Base-by-base conservation (phyloP, 2,888 invertebrate genomes). In the Melipona beecheii region DNA sequence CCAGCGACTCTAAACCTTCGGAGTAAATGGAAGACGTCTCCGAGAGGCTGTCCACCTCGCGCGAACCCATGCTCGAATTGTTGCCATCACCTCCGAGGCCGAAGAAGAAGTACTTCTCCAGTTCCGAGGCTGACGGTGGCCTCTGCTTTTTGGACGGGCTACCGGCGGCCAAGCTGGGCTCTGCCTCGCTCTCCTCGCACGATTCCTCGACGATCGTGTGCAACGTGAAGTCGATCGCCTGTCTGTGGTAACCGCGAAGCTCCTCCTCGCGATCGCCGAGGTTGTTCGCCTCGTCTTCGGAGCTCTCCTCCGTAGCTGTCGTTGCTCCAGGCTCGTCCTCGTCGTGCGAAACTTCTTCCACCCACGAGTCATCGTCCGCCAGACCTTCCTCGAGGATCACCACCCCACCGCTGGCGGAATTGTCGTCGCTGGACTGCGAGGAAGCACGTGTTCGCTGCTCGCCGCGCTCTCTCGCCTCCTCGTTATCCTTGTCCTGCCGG, bases 201-300 rank as follows among this genome's bases (percentile, higher is more conserved):
- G 98, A 98, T 95, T 98, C 98, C 95, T 98, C 98, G 50, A 98
- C 97, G 89, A 98, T 98, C 0, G 98, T 98, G 93, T 98, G 98
- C 86, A 98, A 95, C 2, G 98, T 98, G 93, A 98, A 98, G 95
- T 98, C 98, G 91, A 98, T 97, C 1, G 97, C 97, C 78, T 97
- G 96, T 75, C 98, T 96, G 93, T 97, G 97, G 93, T 98, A 98
- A n/a, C 97, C 97, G 6, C 97, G 95, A 66, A 98, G 95, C 86
- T 98, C 98, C 84, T 98, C 98, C 91, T 98, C 97, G 9, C 97
- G 96, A 91, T 97, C 97, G 21, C 92, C 93, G 21, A 92, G 88
- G 31, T 93, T 92, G 66, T 93, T 94, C 0, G 93, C 91, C 92
- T 97, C 97, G 90, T 97, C 97, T 78, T 96, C 96, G 19, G 97